These are phyloP conservation scores for Gnatocerus cornutus DNA, from an alignment of 2,888 invertebrate species.

Conservation along the genomic window DNA sequence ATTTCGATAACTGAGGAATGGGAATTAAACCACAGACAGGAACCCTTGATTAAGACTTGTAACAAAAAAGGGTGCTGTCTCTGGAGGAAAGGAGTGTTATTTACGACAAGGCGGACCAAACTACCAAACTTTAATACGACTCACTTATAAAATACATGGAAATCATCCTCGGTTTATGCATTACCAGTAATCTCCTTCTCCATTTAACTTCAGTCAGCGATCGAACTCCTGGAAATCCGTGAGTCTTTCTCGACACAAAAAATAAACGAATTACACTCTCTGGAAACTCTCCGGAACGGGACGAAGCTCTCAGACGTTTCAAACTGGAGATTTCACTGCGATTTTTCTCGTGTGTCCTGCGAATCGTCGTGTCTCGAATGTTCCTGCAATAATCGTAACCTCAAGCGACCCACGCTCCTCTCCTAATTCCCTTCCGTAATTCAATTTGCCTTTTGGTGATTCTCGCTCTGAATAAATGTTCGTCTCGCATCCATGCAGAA, in stretches of 20 bases:
- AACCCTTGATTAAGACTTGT: constrained; percentile 34
- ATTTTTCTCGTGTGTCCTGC: constrained; percentile 20
- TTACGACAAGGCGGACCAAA: neutral
- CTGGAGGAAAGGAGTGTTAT: constrained; percentile 7
- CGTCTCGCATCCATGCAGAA: constrained; percentile 53
- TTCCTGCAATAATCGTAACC: constrained; percentile 58
- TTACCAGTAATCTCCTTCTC: too few species aligned
- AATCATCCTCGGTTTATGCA: too few species aligned
- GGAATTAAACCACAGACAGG: constrained; percentile 27
- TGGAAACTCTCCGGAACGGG: constrained; percentile 9
- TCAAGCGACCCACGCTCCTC: constrained; percentile 52
- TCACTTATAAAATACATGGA: too few species aligned
- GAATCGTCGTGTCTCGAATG: constrained; percentile 26
- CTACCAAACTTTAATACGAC: too few species aligned
- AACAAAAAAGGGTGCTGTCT: constrained; percentile 35
- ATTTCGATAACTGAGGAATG: neutral
- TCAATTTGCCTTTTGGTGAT: constrained; percentile 60
- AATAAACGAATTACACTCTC: constrained; percentile 6
- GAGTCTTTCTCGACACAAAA: constrained; percentile 1
- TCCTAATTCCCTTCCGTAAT: constrained; percentile 58
- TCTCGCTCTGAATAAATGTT: constrained; percentile 57
- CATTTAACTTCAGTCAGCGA: neutral
- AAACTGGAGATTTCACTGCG: neutral
- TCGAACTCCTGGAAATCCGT: neutral
- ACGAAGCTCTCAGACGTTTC: neutral